Evolutionary conservation across 2,888 invertebrate species (phyloP).

Genomic region (Drosophila diplacantha): DNA sequence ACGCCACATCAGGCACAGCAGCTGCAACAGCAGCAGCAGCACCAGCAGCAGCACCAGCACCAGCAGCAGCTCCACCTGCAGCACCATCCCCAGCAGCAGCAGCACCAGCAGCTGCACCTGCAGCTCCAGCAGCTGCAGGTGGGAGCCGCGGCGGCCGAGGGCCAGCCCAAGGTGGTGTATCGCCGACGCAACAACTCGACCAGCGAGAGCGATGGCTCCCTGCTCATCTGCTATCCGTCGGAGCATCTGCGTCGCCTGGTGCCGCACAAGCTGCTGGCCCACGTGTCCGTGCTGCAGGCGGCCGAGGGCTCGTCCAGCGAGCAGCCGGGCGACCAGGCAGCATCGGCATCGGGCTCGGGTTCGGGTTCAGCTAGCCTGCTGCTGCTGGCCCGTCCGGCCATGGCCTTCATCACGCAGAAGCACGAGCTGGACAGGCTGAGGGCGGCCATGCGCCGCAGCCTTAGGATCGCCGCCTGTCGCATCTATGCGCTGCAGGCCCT

Average conservation of each 20-base stretch:
- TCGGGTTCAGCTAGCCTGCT: slow-evolving; percentile 61
- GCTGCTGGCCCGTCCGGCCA: slow-evolving; percentile 83
- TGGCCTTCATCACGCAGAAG: slow-evolving; percentile 90
- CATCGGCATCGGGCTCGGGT: slow-evolving; percentile 26
- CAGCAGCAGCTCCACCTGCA: slow-evolving; percentile 58
- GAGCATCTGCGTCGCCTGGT: slow-evolving; percentile 89
- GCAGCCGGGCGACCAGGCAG: slow-evolving; percentile 34
- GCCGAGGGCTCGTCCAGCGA: slow-evolving; percentile 27
- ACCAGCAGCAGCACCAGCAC: slow-evolving; percentile 19
- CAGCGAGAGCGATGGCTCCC: slow-evolving; percentile 80
- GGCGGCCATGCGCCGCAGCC: slow-evolving; percentile 91
- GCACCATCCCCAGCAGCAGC: slow-evolving; percentile 9
- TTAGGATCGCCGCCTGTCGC: slow-evolving; percentile 87
- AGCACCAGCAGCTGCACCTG: slow-evolving; percentile 29
- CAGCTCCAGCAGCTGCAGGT: slow-evolving; percentile 15
- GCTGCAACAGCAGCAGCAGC: slow-evolving; percentile 62
- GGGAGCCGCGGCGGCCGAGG: slow-evolving; percentile 21
- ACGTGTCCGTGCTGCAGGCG: slow-evolving; percentile 70
- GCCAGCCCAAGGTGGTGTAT: slow-evolving; percentile 77
- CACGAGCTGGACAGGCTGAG: slow-evolving; percentile 91
- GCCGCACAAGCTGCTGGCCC: slow-evolving; percentile 80
- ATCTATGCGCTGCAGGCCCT: slow-evolving; percentile 95
- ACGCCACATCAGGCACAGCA: slow-evolving; percentile 36
- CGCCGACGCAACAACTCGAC: slow-evolving; percentile 85
- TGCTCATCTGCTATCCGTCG: slow-evolving; percentile 91